Percentiles rank a stretch among this genome's conserved stretches.
phyloP scores from a whole-genome alignment of 2,888 invertebrate genomes.

The Belgica antarctica region DNA sequence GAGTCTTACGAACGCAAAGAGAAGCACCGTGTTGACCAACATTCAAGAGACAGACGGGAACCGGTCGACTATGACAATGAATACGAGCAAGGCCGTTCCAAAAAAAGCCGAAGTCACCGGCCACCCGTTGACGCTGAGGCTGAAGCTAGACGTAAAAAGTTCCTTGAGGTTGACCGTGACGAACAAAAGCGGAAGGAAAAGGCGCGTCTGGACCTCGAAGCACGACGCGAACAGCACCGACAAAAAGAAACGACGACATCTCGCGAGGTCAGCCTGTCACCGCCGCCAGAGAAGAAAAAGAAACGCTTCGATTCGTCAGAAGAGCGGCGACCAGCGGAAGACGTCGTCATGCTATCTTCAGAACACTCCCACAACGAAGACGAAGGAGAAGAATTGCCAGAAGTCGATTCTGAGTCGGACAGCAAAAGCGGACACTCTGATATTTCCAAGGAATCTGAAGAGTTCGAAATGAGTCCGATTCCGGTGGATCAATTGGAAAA shows the following conservation, averaged over 20 bases:
- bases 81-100: conserved; percentile 45
- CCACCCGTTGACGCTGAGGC: conserved; percentile 56
- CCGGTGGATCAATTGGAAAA: conserved; percentile 59
- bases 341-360: conserved; percentile 56
- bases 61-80: conserved; percentile 42
- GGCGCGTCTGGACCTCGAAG: conserved; percentile 72
- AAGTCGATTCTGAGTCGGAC: conserved; percentile 59
- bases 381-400: conserved; percentile 53
- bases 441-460: conserved; percentile 55
- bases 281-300: conserved; percentile 47
- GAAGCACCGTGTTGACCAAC: conserved; percentile 46
- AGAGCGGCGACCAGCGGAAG: conserved; percentile 49
- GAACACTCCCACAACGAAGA: conserved; percentile 53
- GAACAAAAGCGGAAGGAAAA: conserved; percentile 65
- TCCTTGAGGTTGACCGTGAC: conserved; percentile 68
- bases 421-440: conserved; percentile 56
- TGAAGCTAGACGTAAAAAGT: conserved; percentile 63
- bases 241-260: conserved; percentile 52
- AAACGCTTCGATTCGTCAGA: conserved; percentile 20
- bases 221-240: conserved; percentile 64
- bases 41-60: conserved; percentile 36
- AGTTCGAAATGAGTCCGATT: conserved; percentile 57
- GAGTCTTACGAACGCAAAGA: conserved; percentile 46
- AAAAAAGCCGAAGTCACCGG: conserved; percentile 45
- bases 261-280: conserved; percentile 48